Conservation (phyloP, 2,888 invertebrate species). For the Dysmachus trigonus region DNA sequence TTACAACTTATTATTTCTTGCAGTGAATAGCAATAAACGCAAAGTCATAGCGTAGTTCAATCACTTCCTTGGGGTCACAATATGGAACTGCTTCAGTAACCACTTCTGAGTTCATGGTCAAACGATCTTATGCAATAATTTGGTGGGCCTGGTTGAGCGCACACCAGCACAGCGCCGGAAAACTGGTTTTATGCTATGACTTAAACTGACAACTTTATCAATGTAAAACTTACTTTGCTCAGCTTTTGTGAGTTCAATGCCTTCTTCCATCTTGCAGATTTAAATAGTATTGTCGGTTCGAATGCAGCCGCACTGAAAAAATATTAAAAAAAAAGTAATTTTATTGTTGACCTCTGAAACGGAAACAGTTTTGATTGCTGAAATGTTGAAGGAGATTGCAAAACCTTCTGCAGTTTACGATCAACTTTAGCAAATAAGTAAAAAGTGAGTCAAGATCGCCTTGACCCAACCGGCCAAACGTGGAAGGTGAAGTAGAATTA, state of each 20-base stretch:
- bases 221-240: constrained; percentile 36
- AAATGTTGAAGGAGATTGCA: neutral
- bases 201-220: neutral
- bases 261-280: neutral
- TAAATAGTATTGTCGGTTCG: neutral
- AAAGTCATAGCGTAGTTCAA: neutral
- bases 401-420: neutral
- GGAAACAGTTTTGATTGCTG: neutral
- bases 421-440: neutral
- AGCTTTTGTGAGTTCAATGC: constrained; percentile 25
- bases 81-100: neutral
- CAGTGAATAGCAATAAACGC: no score
- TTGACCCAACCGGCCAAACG: neutral
- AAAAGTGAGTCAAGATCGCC: neutral
- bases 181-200: neutral
- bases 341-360: neutral
- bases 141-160: neutral
- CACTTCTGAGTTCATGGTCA: neutral
- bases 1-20: no score
- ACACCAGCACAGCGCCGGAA: neutral
- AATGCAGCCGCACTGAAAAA: neutral
- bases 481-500: neutral
- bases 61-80: neutral
- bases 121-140: neutral
- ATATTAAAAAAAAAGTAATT: neutral